Evolutionary conservation across 2,797 vertebrate species (phyloP), one percentile per base, ranked within the genome.

Genomic region (Gephyroberyx darwinii): DNA sequence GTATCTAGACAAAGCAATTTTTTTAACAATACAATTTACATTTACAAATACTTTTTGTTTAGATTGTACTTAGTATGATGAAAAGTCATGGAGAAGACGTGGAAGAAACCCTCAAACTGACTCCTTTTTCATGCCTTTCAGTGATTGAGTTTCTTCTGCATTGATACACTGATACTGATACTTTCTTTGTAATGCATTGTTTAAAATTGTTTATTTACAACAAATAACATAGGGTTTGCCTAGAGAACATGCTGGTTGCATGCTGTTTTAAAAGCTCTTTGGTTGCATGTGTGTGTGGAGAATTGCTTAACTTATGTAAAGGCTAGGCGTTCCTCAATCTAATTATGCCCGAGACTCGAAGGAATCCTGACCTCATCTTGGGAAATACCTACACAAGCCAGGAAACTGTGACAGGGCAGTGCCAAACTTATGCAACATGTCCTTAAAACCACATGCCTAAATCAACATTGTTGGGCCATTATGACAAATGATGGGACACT

Each of bases 361-460:
- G 81, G 85, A 88, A 78, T 82, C 83, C 76, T 89, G 88, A 90
- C 83, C 84, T 90, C 83, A 89, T 84, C 78, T 80, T 84, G 89
- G 92, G 90, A 91, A 92, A 90, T 85, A 90, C 89, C 89, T 84
- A 51, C 39, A 72, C 19, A 56, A 68, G 84, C 87, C 87, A 90
- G 90, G 90, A 93, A 92, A 89, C 69, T 71, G 81, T 91, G 88
- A 92, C 89, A 66, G 60, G 80, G 75, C 81, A 77, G 59, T 19
- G 79, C 74, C 74, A 9, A 56, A 33, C 59, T 91, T 89, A 84
- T 19, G 69, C 81, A 91, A 90, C 80, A 17, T 64, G 77, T 74
- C 67, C 81, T 80, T 52, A 55, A 80, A 88, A 83, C 76, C 77
- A 82, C 73, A 81, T 52, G 43, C 50, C 61, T 84, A 61, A 84